Conservation (phyloP, 2,888 invertebrate genomes). For the Drosophila recens region DNA sequence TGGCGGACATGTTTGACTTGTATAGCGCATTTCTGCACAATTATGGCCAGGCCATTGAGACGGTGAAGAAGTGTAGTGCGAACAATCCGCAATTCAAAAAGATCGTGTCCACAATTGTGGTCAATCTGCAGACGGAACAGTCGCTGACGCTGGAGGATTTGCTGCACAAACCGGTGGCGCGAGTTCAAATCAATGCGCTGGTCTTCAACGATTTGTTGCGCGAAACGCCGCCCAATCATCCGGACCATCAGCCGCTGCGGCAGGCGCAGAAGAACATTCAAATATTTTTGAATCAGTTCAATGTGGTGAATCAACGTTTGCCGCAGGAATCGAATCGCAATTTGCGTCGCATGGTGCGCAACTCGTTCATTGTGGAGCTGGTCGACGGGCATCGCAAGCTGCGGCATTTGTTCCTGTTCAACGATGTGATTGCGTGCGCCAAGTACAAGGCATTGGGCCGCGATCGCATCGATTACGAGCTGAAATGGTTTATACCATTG, state of each 20-base stretch:
- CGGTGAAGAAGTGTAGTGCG: constrained; percentile 93
- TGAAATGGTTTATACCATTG: constrained; percentile 97
- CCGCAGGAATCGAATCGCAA: constrained; percentile 86
- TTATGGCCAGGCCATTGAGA: constrained; percentile 95
- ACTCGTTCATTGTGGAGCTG: constrained; percentile 96
- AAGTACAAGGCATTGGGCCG: constrained; percentile 96
- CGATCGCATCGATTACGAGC: constrained; percentile 94
- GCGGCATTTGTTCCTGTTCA: constrained; percentile 96
- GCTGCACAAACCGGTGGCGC: constrained; percentile 96
- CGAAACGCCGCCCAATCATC: constrained; percentile 91
- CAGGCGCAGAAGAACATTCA: constrained; percentile 94
- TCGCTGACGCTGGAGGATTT: constrained; percentile 94
- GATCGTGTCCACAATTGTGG: constrained; percentile 90
- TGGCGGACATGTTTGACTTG: constrained; percentile 94
- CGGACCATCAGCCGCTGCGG: constrained; percentile 91
- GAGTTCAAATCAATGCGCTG: constrained; percentile 96
- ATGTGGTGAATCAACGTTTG: constrained; percentile 87
- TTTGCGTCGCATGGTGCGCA: constrained; percentile 95
- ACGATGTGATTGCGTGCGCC: constrained; percentile 97
- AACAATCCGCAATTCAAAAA: constrained; percentile 93
- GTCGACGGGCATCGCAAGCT: constrained; percentile 95
- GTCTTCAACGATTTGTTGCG: constrained; percentile 94
- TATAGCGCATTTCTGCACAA: constrained; percentile 97
- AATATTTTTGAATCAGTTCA: constrained; percentile 95
- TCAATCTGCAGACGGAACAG: constrained; percentile 89